A percentile compares a stretch with the other conserved stretches of the same genome.
phyloP scores from a whole-genome alignment of 92 coral and sea anemone genomes.

The Parazoanthus swiftii region DNA sequence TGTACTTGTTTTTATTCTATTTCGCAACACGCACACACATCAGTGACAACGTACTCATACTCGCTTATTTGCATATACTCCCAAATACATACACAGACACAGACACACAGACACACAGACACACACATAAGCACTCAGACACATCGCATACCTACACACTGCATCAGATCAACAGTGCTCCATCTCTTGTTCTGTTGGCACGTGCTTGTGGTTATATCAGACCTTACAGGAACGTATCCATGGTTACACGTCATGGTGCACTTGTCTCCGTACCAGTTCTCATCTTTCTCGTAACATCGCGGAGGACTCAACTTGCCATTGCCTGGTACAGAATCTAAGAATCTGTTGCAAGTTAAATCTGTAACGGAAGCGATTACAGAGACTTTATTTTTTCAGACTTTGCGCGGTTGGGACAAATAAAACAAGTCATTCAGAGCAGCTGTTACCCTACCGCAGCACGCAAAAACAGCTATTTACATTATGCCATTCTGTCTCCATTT shows the following conservation, averaged over 20 bases:
- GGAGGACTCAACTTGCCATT: conserved; percentile 60
- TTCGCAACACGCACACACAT: neutral
- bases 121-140: too few relatives aligned
- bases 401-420: neutral
- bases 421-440: too few relatives aligned
- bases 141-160: conserved; percentile 54
- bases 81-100: neutral
- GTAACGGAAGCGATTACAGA: neutral
- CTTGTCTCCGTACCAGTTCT: conserved; percentile 65
- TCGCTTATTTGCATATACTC: too few relatives aligned
- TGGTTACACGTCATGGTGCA: conserved; percentile 58
- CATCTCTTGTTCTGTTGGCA: conserved; percentile 63
- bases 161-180: conserved; percentile 50
- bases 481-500: too few relatives aligned
- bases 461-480: too few relatives aligned
- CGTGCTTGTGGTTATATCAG: conserved; percentile 42
- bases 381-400: neutral
- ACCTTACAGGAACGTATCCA: conserved; percentile 63
- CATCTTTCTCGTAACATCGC: conserved; percentile 59
- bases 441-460: too few relatives aligned
- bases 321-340: conserved; percentile 36
- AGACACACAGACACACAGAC: too few relatives aligned
- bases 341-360: conserved; percentile 34
- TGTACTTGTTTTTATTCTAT: neutral
- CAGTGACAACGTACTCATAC: neutral